These are phyloP conservation scores for Noctuana brunneofusca DNA, from an alignment of 2,888 invertebrate species.

Conservation along the genomic window DNA sequence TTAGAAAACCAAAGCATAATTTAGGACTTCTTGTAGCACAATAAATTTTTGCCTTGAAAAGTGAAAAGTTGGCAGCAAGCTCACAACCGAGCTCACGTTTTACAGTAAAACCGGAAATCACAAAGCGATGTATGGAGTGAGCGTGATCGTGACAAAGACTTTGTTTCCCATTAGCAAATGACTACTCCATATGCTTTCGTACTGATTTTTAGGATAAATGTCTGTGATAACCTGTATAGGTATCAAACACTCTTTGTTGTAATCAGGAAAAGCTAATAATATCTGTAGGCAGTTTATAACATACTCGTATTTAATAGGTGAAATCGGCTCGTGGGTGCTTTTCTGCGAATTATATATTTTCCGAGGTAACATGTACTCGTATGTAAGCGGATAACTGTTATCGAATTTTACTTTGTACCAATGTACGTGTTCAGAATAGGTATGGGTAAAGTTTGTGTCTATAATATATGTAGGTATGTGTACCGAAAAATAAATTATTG, in stretches of 20 bases:
- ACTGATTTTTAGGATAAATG: not conserved
- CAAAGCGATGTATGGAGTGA: conserved; percentile 30
- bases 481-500: no score
- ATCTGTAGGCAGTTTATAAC: not conserved
- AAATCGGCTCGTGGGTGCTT: no score
- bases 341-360: no score
- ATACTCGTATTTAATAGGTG: no score
- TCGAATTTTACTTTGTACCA: no score
- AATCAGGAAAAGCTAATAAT: not conserved
- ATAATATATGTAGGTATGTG: no score
- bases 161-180: conserved; percentile 32
- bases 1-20: not conserved
- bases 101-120: conserved; percentile 25
- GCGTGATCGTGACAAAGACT: conserved; percentile 26
- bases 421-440: no score
- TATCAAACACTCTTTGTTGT: not conserved
- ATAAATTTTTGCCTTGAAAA: conserved; percentile 7
- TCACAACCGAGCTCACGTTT: conserved; percentile 5
- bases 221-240: conserved; percentile 2
- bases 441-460: no score
- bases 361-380: no score
- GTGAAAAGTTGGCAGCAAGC: conserved; percentile 7
- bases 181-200: conserved; percentile 16
- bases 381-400: no score
- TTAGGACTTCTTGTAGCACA: not conserved